phyloP scores from a whole-genome alignment of 2,888 invertebrate genomes.

The Eledone cirrhosa region DNA sequence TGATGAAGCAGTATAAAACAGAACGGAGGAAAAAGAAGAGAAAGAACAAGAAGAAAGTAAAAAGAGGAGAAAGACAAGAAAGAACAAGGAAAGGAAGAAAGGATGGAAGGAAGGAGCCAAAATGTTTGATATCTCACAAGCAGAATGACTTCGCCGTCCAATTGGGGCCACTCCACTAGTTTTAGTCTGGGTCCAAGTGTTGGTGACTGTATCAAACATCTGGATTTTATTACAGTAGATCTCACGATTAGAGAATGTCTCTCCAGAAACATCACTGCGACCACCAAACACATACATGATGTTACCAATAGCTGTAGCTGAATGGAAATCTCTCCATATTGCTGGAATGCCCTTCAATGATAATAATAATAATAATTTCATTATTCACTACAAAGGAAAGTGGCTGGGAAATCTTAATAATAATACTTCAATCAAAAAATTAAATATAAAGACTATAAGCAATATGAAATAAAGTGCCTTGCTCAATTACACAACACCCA shows the following conservation, averaged over 20 bases:
- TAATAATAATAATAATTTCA: background rate
- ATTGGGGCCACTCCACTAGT: slow-evolving; percentile 75
- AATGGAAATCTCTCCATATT: slow-evolving; percentile 86
- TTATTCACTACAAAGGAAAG: background rate
- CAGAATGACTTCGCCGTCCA: slow-evolving; percentile 89
- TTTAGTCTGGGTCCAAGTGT: slow-evolving; percentile 75
- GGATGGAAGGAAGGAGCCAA: no score
- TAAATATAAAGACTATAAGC: no score
- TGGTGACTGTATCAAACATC: slow-evolving; percentile 75
- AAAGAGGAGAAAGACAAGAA: no score
- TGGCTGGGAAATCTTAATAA: background rate
- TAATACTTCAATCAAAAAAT: background rate
- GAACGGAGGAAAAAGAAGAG: no score
- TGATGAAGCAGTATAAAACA: no score
- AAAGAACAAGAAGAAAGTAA: no score
- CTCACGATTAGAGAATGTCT: slow-evolving; percentile 75
- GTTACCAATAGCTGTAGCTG: slow-evolving; percentile 79
- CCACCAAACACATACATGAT: slow-evolving; percentile 92
- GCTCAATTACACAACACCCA: no score
- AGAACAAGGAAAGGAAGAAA: no score
- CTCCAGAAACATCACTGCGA: slow-evolving; percentile 78
- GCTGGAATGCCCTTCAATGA: slow-evolving; percentile 74
- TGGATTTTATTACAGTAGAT: slow-evolving; percentile 80
- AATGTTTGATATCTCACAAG: slow-evolving; percentile 74
- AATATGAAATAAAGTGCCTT: no score